Percentiles rank a stretch among this genome's conserved stretches.
These are phyloP conservation scores for Clarias pachynema DNA, from an alignment of 2,797 vertebrate species.

Conservation along the genomic window DNA sequence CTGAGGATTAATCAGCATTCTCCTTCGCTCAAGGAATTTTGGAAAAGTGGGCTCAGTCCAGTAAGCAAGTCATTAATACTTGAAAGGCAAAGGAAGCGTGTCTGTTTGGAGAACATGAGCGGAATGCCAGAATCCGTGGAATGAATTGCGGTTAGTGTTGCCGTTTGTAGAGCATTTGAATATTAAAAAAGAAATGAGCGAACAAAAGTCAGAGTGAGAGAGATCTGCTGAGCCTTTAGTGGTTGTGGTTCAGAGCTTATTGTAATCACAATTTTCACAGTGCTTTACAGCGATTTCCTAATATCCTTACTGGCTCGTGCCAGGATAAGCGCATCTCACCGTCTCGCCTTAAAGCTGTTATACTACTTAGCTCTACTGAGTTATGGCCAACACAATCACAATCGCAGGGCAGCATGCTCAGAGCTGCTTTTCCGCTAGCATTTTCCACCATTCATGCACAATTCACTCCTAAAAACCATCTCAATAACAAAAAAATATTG, in stretches of 20 bases:
- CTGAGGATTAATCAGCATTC: conserved; percentile 51
- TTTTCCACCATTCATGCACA: conserved; percentile 51
- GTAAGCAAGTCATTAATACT: conserved; percentile 52
- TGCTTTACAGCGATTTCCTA: conserved; percentile 80
- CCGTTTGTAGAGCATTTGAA: conserved; percentile 47
- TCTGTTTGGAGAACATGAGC: conserved; percentile 49
- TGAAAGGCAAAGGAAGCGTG: conserved; percentile 51
- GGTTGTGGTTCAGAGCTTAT: conserved; percentile 72
- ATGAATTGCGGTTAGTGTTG: conserved; percentile 39
- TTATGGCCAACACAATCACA: conserved; percentile 71
- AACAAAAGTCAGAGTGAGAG: conserved; percentile 37
- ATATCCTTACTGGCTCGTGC: conserved; percentile 79
- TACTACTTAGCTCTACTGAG: conserved; percentile 70
- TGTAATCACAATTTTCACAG: conserved; percentile 80
- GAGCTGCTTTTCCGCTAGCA: conserved; percentile 70
- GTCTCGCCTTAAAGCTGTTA: conserved; percentile 78
- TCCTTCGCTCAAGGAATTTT: conserved; percentile 51
- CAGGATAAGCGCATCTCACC: conserved; percentile 78
- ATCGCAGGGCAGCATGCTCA: conserved; percentile 72
- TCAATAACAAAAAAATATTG: conserved; percentile 46
- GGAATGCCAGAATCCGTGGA: conserved; percentile 44
- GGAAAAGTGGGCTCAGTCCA: conserved; percentile 49
- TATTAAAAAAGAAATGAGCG: conserved; percentile 35
- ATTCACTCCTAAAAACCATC: conserved; percentile 53
- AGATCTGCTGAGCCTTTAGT: conserved; percentile 66